A percentile compares a stretch with the other conserved stretches of the same genome.
Evolutionary conservation across 2,888 invertebrate genomes (phyloP).

Genomic region (Pasiphila rectangulata): DNA sequence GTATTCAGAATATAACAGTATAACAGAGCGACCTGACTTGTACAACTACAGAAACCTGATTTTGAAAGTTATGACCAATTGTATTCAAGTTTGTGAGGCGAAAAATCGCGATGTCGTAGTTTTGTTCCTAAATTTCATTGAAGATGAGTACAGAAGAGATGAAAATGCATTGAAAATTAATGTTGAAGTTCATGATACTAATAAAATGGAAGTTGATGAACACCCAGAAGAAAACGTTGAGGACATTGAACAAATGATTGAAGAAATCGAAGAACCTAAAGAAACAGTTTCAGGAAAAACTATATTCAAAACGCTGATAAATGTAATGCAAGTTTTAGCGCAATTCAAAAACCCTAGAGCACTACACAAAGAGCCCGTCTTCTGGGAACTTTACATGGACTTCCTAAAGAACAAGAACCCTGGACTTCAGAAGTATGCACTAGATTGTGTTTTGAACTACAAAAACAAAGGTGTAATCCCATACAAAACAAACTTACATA

Average conservation of each 20-base stretch:
- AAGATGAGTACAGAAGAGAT: constrained; percentile 78
- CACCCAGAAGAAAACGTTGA: constrained; percentile 47
- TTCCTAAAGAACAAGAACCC: constrained; percentile 89
- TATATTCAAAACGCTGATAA: constrained; percentile 79
- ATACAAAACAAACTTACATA: constrained; percentile 90
- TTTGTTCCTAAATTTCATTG: constrained; percentile 89
- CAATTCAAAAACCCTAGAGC: constrained; percentile 91
- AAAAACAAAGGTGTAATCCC: constrained; percentile 88
- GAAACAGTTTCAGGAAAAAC: constrained; percentile 65
- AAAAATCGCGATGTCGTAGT: constrained; percentile 90
- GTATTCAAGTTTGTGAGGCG: constrained; percentile 88
- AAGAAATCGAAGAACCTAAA: constrained; percentile 52
- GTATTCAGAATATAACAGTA: constrained; percentile 62
- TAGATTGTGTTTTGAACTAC: constrained; percentile 93
- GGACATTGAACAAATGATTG: constrained; percentile 59
- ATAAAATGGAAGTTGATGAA: constrained; percentile 55
- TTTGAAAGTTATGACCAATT: constrained; percentile 88
- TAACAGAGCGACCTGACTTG: constrained; percentile 84
- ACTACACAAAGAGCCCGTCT: constrained; percentile 86
- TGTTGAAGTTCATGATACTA: constrained; percentile 81
- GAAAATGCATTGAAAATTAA: constrained; percentile 75
- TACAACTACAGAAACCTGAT: constrained; percentile 88
- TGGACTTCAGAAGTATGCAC: constrained; percentile 90
- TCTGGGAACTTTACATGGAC: constrained; percentile 88
- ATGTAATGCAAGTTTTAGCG: constrained; percentile 87